These are phyloP conservation scores for Pseudochromis fuscus DNA, from an alignment of 2,797 vertebrate species.

Conservation along the genomic window DNA sequence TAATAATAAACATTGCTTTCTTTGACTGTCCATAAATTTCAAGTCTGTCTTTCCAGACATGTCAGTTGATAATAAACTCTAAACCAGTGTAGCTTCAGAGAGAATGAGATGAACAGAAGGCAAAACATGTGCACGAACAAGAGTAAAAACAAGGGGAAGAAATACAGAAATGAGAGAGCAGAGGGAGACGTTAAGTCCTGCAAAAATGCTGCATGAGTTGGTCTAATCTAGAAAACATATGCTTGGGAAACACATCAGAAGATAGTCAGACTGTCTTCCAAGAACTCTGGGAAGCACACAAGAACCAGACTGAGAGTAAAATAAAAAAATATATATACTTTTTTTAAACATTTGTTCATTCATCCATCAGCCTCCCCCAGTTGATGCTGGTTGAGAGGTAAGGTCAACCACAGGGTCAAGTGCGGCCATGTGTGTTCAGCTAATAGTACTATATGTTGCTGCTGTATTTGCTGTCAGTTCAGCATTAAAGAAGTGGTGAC, in stretches of 20 bases:
- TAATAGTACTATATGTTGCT: slow-evolving; percentile 2
- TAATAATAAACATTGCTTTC: slow-evolving; percentile 22
- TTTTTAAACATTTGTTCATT: slow-evolving; percentile 19
- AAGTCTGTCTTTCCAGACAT: slow-evolving; percentile 42
- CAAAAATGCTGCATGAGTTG: slow-evolving; percentile 68
- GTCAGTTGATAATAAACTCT: neutral
- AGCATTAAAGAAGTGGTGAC: slow-evolving; percentile 1
- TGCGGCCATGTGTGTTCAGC: slow-evolving; percentile 15
- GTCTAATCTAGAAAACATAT: slow-evolving; percentile 78
- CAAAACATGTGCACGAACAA: slow-evolving; percentile 18
- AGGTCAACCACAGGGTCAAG: slow-evolving; percentile 3
- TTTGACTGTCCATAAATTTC: slow-evolving; percentile 25
- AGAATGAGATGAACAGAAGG: slow-evolving; percentile 27
- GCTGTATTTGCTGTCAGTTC: neutral
- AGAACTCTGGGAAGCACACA: slow-evolving; percentile 51
- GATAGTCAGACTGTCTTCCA: slow-evolving; percentile 49
- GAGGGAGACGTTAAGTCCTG: slow-evolving; percentile 44
- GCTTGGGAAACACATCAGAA: slow-evolving; percentile 71
- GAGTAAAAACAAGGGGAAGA: slow-evolving; percentile 33
- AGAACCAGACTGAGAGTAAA: slow-evolving; percentile 43
- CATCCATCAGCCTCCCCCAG: neutral
- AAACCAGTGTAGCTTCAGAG: slow-evolving; percentile 21
- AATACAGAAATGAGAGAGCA: slow-evolving; percentile 32
- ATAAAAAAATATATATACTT: slow-evolving; percentile 1
- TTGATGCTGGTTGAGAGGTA: neutral